These are phyloP conservation scores for Ceratina australensis DNA, from an alignment of 1,140 invertebrate genomes.

Conservation along the genomic window DNA sequence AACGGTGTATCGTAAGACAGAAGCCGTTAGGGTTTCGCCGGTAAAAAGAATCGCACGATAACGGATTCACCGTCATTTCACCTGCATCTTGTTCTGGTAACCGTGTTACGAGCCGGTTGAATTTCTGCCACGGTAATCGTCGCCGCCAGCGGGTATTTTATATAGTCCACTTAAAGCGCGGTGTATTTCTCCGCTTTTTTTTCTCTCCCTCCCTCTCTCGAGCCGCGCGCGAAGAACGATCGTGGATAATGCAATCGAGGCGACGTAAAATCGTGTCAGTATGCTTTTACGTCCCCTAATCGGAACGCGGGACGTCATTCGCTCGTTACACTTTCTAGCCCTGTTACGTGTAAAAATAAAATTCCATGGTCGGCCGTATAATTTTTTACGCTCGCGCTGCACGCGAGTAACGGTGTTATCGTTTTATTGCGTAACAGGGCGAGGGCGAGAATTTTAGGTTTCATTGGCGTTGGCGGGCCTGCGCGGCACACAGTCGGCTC, in stretches of 20 bases:
- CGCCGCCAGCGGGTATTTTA: background rate
- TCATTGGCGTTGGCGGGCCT: background rate
- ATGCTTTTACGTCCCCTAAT: background rate
- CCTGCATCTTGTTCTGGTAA: conserved; percentile 22
- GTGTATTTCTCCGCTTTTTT: background rate
- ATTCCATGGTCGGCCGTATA: background rate
- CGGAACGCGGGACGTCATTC: background rate
- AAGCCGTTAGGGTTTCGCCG: conserved; percentile 42
- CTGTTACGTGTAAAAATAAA: conserved; percentile 9
- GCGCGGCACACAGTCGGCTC: background rate
- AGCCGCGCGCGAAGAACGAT: background rate
- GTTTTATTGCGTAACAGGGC: background rate
- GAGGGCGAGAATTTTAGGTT: background rate
- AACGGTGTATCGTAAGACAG: conserved; percentile 44
- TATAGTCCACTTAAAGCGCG: background rate
- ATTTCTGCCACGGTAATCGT: background rate
- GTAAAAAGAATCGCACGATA: conserved; percentile 32
- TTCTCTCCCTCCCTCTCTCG: background rate
- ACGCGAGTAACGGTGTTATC: background rate
- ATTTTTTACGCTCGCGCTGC: background rate
- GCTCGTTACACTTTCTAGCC: background rate
- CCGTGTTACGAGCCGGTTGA: conserved; percentile 24
- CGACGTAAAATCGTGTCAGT: conserved; percentile 12
- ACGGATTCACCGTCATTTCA: conserved; percentile 24
- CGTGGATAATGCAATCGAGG: background rate